Base-by-base conservation (phyloP, 2,113 vertebrate genomes). In the Odocoileus virginianus region DNA sequence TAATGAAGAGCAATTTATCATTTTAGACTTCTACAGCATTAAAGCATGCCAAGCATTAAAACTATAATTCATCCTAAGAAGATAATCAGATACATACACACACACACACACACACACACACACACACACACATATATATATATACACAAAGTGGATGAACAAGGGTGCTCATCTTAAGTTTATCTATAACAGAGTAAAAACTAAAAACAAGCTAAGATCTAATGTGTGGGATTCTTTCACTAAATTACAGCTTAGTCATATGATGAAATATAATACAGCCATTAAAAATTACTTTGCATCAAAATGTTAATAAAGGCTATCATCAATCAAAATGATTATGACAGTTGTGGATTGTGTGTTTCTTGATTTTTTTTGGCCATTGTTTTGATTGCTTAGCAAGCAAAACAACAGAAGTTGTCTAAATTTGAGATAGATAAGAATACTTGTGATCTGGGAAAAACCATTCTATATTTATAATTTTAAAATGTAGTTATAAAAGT, bases 1-100 rank as follows among this genome's bases (percentile, higher is more conserved):
- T 97, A 93, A 97, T 98, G 94, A 98, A 95, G 94, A 88, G 71
- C 33, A 58, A 74, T 97, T 98, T 97, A 96, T 98, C 96, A 98
- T 96, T 95, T 97, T 71, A 57, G 43, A 89, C 58, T 91, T 74
- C 92, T 86, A 40, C n/a, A 84, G n/a, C 87, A 93, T 92, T 89
- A 96, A 23, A 28, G 61, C 30, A 71, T 92, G 93, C 23, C 61
- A 86, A 19, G 40, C 58, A 78, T 10, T 23, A 40, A 94, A 87
- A 96, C 54, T 88, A 33, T 25, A 94, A 97, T 95, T 91, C 28
- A 57, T 82, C 58, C 87, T 54, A 95, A 92, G 52, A 36, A 57
- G 84, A 57, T 91, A 89, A 61, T 45, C 7, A 58, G 15, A 76
- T 50, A 90, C 11, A 64, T 2, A 54, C 5, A 54, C 0, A 54